phyloP scores from a whole-genome alignment of 2,797 vertebrate genomes.

The Ctenopoma multispine region DNA sequence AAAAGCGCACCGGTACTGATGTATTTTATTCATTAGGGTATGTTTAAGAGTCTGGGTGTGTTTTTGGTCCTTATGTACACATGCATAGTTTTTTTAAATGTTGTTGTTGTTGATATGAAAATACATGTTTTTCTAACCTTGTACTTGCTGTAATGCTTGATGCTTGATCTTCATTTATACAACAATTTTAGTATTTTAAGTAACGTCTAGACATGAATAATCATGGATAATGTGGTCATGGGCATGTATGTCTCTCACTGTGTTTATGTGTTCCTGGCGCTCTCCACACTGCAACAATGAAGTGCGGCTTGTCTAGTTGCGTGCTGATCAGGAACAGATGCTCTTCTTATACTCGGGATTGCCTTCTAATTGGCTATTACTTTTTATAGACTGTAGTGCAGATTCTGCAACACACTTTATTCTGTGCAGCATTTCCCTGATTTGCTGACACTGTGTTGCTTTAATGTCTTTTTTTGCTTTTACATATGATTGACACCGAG shows the following conservation, averaged over 20 bases:
- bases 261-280: slow-evolving; percentile 37
- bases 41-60: slow-evolving; percentile 35
- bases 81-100: slow-evolving; percentile 4
- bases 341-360: slow-evolving; percentile 73
- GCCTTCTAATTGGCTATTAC: slow-evolving; percentile 83
- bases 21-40: slow-evolving; percentile 64
- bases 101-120: slow-evolving; percentile 24
- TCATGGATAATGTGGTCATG: slow-evolving; percentile 4
- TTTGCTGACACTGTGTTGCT: slow-evolving; percentile 73
- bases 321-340: slow-evolving; percentile 77
- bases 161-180: neutral
- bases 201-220: slow-evolving; percentile 31
- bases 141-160: slow-evolving; percentile 11
- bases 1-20: slow-evolving; percentile 60
- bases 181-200: slow-evolving; percentile 7
- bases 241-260: slow-evolving; percentile 26
- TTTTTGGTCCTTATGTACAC: slow-evolving; percentile 14
- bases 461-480: slow-evolving; percentile 50
- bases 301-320: slow-evolving; percentile 62
- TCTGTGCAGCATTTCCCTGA: slow-evolving; percentile 71
- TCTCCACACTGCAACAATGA: slow-evolving; percentile 49
- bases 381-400: slow-evolving; percentile 80
- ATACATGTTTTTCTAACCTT: neutral
- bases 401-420: slow-evolving; percentile 74
- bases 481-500: slow-evolving; percentile 55